Conservation (phyloP, 1,140 invertebrate species). For the Ectropis grisescens region DNA sequence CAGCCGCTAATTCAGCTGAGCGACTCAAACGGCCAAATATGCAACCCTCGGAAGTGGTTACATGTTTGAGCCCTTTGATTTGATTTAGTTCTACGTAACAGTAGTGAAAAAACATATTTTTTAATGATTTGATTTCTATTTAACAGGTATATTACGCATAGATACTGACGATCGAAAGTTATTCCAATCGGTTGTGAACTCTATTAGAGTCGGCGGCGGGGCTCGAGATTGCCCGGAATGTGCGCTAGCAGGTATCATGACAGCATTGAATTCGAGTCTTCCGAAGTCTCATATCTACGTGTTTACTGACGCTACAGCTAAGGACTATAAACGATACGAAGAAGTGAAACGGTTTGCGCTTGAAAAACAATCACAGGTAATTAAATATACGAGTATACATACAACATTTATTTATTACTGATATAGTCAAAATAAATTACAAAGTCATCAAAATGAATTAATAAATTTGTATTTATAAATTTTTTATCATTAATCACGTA, state of each 20-base stretch:
- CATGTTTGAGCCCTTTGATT: no score
- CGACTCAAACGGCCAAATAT: no score
- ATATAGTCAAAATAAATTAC: no score
- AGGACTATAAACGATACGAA: constrained; percentile 19
- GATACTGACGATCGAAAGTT: constrained; percentile 19
- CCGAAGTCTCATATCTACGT: constrained; percentile 76
- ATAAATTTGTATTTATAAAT: no score
- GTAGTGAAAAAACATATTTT: no score
- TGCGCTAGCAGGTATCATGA: constrained; percentile 72
- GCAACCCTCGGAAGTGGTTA: no score
- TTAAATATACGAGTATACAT: no score
- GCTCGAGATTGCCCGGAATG: constrained; percentile 77
- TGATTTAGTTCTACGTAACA: no score
- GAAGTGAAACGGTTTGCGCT: constrained; percentile 20
- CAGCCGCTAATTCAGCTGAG: no score
- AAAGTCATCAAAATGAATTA: no score
- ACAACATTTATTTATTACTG: no score
- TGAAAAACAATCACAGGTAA: constrained; percentile 36
- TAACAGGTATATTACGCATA: constrained; percentile 11
- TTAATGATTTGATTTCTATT: constrained; percentile 8
- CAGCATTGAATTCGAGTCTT: constrained; percentile 70
- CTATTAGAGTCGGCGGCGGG: constrained; percentile 70
- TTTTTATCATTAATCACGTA: no score
- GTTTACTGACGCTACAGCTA: constrained; percentile 77
- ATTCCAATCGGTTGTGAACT: constrained; percentile 45